Evolutionary conservation across 2,113 vertebrate genomes (phyloP).

Genomic region (Centropristis striata): DNA sequence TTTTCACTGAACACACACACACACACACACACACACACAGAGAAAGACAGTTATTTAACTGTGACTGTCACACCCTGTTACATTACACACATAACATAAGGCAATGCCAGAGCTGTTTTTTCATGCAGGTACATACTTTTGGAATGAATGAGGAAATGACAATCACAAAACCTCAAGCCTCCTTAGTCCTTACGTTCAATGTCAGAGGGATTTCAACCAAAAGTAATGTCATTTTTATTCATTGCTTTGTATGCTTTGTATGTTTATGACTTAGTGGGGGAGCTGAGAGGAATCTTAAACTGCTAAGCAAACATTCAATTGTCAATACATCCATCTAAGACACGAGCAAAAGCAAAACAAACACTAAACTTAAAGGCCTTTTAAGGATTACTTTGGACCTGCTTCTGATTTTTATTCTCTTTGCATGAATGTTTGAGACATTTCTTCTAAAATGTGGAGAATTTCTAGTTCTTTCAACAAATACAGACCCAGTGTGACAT

Average conservation of each 20-base stretch:
- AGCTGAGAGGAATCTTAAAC: neutral
- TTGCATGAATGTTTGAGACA: too few relatives aligned
- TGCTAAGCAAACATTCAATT: conserved; percentile 24
- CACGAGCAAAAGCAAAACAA: neutral
- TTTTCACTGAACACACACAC: conserved; percentile 79
- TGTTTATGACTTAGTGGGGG: neutral
- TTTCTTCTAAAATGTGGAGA: too few relatives aligned
- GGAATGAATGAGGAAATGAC: neutral
- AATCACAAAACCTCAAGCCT: neutral
- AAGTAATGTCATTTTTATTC: neutral
- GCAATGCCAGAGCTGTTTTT: neutral
- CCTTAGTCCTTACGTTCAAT: neutral
- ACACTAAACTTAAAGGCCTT: neutral
- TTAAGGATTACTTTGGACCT: too few relatives aligned
- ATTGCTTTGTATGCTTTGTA: too few relatives aligned
- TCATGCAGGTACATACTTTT: neutral
- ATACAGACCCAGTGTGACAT: too few relatives aligned
- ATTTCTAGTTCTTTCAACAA: too few relatives aligned
- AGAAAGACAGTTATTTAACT: neutral
- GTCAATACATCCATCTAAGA: neutral
- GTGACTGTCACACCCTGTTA: neutral
- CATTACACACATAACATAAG: neutral
- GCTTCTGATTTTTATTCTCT: too few relatives aligned
- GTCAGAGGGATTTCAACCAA: neutral
- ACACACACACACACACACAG: neutral